These are phyloP conservation scores for Amazona finschi DNA, from an alignment of 2,797 vertebrate genomes.

Conservation along the genomic window DNA sequence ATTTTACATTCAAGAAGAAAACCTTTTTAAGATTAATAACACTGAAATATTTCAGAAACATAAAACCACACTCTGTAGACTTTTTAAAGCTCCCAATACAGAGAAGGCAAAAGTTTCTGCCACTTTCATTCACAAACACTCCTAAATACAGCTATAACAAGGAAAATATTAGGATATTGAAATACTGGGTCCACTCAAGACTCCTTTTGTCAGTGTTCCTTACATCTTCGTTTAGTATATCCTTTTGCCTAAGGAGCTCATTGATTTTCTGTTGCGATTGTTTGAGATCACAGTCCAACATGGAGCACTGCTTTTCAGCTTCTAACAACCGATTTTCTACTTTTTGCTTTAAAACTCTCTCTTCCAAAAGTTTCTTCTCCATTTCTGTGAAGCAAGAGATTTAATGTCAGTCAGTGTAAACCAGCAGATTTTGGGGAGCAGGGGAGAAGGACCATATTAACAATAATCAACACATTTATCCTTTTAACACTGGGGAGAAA, in stretches of 20 bases:
- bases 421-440: background rate
- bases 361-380: slow-evolving; percentile 94
- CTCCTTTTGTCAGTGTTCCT: slow-evolving; percentile 30
- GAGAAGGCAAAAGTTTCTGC: background rate
- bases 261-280: slow-evolving; percentile 94
- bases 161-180: background rate
- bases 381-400: slow-evolving; percentile 78
- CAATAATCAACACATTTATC: background rate
- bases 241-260: slow-evolving; percentile 90
- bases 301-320: slow-evolving; percentile 93
- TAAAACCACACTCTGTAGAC: background rate
- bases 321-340: slow-evolving; percentile 93
- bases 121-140: background rate
- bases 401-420: background rate
- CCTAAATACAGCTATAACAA: background rate
- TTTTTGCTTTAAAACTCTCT: slow-evolving; percentile 88
- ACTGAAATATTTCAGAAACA: background rate
- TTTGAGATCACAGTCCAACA: slow-evolving; percentile 97
- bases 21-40: background rate
- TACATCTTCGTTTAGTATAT: slow-evolving; percentile 91
- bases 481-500: background rate
- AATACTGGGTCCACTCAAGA: background rate
- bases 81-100: background rate
- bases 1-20: background rate
- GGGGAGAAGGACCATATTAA: background rate